Base-by-base conservation (phyloP, 2,888 invertebrate genomes). In the Acrobasis consociella region DNA sequence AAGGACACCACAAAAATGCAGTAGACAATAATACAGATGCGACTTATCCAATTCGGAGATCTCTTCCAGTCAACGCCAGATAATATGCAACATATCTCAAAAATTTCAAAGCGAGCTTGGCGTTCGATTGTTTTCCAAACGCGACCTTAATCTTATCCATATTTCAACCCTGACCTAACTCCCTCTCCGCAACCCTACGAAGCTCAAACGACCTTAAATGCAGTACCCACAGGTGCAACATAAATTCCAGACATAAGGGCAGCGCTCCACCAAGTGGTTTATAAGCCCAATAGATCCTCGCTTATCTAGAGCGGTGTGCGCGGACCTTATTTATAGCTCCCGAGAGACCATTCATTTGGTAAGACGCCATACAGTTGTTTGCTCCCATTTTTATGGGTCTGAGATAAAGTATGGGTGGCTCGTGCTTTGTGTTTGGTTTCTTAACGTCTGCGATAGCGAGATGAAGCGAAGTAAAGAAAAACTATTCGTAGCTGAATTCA, bases 221-320 rank as follows among this genome's bases (percentile, higher is more conserved):
- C 60, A 60, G 72, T 74, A 75, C 76, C 72, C 83, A 79, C 84
- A 85, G 85, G 85, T 85, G 82, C 72, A 82, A 65, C 70, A 85
- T 85, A 85, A 85, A 85, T 85, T 74, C 67, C 67, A 65, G 63
- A 70, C 77, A 76, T 79, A 83, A 84, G 82, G 83, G 77, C 76
- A 72, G 80, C 81, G 77, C 76, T 80, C 78, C 73, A 76, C 80
- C 82, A 81, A 85, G 82, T 82, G 84, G 80, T 85, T 83, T 86
- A 86, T 86, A 87, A 87, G 83, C 85, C 81, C 86, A 82, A 87
- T 89, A 86, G 85, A 87, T 86, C 83, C 82, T 78, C 83, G 83
- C 84, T 86, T 88, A 87, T 88, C 88, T 81, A 80, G 80, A 78
- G 76, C 76, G 78, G 80, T 84, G 82, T 80, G 76, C 79, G 72